A percentile compares a stretch with the other conserved stretches of the same genome.
Evolutionary conservation across 37 sponge, comb jelly and placozoan species (phyloP).

Genomic region (Dysidea cf. avara): DNA sequence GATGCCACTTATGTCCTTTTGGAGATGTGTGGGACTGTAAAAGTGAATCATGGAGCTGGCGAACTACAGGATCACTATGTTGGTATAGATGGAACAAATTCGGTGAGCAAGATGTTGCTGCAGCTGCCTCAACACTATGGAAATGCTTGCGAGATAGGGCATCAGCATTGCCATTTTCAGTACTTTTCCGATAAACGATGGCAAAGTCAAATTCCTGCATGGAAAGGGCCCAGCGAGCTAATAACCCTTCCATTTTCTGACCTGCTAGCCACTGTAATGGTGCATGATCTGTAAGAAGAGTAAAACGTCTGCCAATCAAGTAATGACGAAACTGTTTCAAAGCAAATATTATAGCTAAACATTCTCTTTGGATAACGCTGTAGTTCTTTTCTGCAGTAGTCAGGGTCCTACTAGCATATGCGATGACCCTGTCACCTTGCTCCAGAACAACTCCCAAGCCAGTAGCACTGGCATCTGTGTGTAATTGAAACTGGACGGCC

Average conservation of each 20-base stretch:
- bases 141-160: too few relatives aligned
- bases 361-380: not conserved
- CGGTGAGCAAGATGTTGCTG: too few relatives aligned
- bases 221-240: conserved; percentile 5
- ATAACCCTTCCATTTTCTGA: conserved; percentile 6
- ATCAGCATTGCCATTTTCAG: too few relatives aligned
- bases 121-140: too few relatives aligned
- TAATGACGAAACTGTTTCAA: conserved; percentile 36
- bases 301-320: conserved; percentile 6
- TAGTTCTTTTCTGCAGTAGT: not conserved
- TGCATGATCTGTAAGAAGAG: conserved; percentile 4
- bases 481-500: not conserved
- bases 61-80: too few relatives aligned
- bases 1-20: not conserved
- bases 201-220: conserved; percentile 15
- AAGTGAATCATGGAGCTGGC: not conserved
- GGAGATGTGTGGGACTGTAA: not conserved
- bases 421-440: not conserved
- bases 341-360: conserved; percentile 18
- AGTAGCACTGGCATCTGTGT: not conserved
- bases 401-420: conserved; percentile 1
- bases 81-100: too few relatives aligned
- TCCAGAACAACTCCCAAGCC: conserved; percentile 8
- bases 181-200: not conserved
- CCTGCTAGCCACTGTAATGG: conserved; percentile 10